phyloP scores from a whole-genome alignment of 2,888 invertebrate genomes.

The Dendrolimus pini region DNA sequence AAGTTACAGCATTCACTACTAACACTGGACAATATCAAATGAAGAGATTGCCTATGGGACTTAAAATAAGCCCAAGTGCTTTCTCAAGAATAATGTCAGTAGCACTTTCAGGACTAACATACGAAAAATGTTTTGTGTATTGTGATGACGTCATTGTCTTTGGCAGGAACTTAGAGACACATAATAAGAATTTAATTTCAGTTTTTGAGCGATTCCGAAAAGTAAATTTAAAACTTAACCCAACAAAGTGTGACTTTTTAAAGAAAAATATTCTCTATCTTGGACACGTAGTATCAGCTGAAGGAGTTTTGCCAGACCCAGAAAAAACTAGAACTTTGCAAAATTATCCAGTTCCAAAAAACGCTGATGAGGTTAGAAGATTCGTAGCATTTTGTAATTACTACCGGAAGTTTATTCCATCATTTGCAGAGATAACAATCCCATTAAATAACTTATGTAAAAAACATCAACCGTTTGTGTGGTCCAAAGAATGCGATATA shows the following conservation, averaged over 20 bases:
- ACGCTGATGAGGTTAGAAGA: too few species aligned
- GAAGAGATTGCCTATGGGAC: slow-evolving; percentile 13
- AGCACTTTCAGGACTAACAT: slow-evolving; percentile 4
- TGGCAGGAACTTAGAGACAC: background rate
- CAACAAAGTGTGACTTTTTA: background rate
- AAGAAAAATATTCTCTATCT: background rate
- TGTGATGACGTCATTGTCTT: too few species aligned
- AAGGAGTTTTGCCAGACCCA: background rate
- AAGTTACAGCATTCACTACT: slow-evolving; percentile 13
- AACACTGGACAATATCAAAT: slow-evolving; percentile 12
- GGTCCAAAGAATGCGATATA: too few species aligned
- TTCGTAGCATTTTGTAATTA: too few species aligned
- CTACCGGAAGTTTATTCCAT: too few species aligned
- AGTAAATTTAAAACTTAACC: background rate
- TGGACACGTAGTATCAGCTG: background rate
- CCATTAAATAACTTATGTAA: too few species aligned
- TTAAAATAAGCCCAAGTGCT: slow-evolving; percentile 12
- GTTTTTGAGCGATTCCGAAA: slow-evolving; percentile 3
- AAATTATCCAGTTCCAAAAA: too few species aligned
- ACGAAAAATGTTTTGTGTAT: slow-evolving; percentile 4
- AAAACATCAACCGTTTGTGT: too few species aligned
- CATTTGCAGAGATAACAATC: too few species aligned
- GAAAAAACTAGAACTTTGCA: too few species aligned
- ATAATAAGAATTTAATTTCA: background rate
- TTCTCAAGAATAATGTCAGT: slow-evolving; percentile 11